phyloP scores from a whole-genome alignment of 2,113 vertebrate species.

The Delphinapterus leucas region DNA sequence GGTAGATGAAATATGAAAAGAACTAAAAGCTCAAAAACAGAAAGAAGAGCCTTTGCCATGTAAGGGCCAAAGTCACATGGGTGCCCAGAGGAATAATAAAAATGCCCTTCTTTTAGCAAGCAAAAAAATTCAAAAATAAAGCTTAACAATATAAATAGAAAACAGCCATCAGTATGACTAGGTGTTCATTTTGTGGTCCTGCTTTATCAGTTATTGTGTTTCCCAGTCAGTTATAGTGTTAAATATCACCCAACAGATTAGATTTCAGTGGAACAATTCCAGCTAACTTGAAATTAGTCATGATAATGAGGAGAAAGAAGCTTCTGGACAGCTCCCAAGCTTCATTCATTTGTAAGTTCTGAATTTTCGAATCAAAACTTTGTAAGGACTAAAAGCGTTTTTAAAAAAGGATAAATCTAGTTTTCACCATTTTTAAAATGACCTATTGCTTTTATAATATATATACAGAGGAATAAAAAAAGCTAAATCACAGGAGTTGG shows the following conservation, averaged over 20 bases:
- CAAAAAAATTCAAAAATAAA: slow-evolving; percentile 51
- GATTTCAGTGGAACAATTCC: neutral
- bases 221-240: neutral
- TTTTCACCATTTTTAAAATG: neutral
- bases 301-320: neutral
- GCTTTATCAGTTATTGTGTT: neutral
- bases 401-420: neutral
- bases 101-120: neutral
- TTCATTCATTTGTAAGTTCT: neutral
- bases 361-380: neutral
- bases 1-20: slow-evolving; percentile 62
- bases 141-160: neutral
- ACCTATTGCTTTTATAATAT: neutral
- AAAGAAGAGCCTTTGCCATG: neutral
- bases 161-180: neutral
- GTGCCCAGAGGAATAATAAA: slow-evolving; percentile 24
- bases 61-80: neutral
- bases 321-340: neutral
- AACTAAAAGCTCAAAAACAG: slow-evolving; percentile 30
- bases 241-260: neutral
- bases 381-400: neutral
- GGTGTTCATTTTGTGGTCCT: neutral
- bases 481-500: neutral
- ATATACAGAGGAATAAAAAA: neutral
- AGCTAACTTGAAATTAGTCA: neutral